Evolutionary conservation across 2,888 invertebrate genomes (phyloP).

Genomic region (Anthophora plumipes): DNA sequence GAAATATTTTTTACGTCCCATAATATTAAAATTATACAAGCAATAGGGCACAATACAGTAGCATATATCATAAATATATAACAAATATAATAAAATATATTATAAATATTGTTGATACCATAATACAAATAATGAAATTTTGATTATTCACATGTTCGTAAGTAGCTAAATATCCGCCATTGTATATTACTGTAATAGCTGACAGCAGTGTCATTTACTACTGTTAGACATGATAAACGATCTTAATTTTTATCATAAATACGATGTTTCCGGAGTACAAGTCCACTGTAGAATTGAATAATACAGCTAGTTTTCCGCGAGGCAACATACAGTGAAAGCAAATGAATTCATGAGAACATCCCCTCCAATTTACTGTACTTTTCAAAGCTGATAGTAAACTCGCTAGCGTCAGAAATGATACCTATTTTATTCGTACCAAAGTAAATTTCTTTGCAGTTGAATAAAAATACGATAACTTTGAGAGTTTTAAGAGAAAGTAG

Average conservation of each 20-base stretch:
- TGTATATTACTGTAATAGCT: no score
- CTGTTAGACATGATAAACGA: conserved; percentile 41
- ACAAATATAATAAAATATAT: background rate
- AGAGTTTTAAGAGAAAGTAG: conserved; percentile 39
- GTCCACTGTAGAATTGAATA: conserved; percentile 38
- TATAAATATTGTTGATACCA: no score
- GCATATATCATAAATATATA: background rate
- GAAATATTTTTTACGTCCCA: background rate
- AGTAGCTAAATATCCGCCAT: no score
- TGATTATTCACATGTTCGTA: no score
- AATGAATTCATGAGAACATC: conserved; percentile 26
- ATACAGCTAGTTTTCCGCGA: conserved; percentile 28
- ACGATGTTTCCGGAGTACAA: background rate
- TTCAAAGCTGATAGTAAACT: conserved; percentile 57
- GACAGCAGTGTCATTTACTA: conserved; percentile 32
- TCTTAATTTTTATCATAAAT: background rate
- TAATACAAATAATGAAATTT: no score
- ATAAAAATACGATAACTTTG: conserved; percentile 30
- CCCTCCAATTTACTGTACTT: conserved; percentile 49
- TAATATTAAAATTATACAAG: background rate
- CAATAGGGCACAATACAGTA: background rate
- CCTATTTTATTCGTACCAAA: conserved; percentile 55
- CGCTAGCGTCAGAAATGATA: conserved; percentile 43
- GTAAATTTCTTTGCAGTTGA: conserved; percentile 63
- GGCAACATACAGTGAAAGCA: conserved; percentile 8